Evolutionary conservation across 2,797 vertebrate species (phyloP).

Genomic region (Sphenodon punctatus): DNA sequence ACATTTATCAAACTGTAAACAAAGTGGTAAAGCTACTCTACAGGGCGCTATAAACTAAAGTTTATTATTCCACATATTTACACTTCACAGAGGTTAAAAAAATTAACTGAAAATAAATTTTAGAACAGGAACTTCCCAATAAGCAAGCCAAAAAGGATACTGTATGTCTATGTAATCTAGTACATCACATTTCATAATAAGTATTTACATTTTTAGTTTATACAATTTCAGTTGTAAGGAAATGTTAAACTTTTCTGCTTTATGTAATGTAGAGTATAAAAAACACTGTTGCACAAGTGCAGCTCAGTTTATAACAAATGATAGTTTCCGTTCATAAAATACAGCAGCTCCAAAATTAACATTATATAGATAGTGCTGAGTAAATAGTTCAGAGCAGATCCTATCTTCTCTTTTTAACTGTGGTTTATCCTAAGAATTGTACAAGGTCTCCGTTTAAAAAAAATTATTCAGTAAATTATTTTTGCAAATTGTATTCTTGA

Average conservation of each 20-base stretch:
- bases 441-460: not conserved
- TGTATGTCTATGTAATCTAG: accelerated
- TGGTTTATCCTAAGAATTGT: not conserved
- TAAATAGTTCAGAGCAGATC: not conserved
- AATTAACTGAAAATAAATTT: not conserved
- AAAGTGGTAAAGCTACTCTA: not conserved
- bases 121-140: not conserved
- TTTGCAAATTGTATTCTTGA: not conserved
- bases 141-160: not conserved
- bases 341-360: not conserved
- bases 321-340: not conserved
- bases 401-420: not conserved
- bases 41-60: accelerated
- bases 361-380: not conserved
- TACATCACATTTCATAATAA: not conserved
- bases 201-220: not conserved
- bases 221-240: not conserved
- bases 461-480: not conserved
- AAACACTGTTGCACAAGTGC: not conserved
- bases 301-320: not conserved
- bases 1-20: not conserved
- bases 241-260: no score
- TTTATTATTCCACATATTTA: not conserved
- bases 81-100: not conserved
- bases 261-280: not conserved